Evolutionary conservation across 2,797 vertebrate species (phyloP), one percentile per base, ranked within the genome.

Genomic region (Zenarchopterus dispar): DNA sequence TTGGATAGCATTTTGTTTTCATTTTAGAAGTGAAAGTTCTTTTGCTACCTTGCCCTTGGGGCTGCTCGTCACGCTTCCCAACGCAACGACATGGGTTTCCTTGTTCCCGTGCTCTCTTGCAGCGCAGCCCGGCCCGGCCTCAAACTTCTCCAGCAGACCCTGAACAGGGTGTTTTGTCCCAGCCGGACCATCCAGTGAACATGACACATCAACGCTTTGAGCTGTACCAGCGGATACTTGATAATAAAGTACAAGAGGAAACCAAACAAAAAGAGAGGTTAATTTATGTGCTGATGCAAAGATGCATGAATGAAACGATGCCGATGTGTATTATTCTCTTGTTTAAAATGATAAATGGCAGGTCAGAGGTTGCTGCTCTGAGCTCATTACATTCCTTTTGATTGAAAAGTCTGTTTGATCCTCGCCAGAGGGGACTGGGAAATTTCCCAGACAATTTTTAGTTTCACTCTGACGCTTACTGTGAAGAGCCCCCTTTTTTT

Each of bases 81-180:
- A 67, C 15, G 91, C 81, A 0, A 95, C 70, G 2, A 93, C 88
- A 18, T 94, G 93, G 8, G 93, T 94, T 73, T 94, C 93, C 67
- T 84, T 91, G 61, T 73, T 78, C 0, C 92, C 91, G 0, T 18
- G 80, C 42, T 92, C 91, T 71, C 84, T 71, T 5, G 92, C 88
- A 2, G 84, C 86, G n/a, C 92, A 93, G 42, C 91, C 92, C 0
- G 75, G 88, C 0, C 90, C 91, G 0, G 75, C 82, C 54, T 90
- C 81, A 0, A 92, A 89, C 13, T 64, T 77, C 84, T 94, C 93
- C 74, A 92, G 84, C 67, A 92, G 89, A 48, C 75, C 91, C 70
- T 78, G 89, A 28, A 95, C 92, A 0, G 94, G 92, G 66, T 92
- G 88, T 6, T 56, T 77, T 4, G 9, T 45, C 59, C 72, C 91